phyloP scores from a whole-genome alignment of 2,797 vertebrate species.

The Betta splendens region DNA sequence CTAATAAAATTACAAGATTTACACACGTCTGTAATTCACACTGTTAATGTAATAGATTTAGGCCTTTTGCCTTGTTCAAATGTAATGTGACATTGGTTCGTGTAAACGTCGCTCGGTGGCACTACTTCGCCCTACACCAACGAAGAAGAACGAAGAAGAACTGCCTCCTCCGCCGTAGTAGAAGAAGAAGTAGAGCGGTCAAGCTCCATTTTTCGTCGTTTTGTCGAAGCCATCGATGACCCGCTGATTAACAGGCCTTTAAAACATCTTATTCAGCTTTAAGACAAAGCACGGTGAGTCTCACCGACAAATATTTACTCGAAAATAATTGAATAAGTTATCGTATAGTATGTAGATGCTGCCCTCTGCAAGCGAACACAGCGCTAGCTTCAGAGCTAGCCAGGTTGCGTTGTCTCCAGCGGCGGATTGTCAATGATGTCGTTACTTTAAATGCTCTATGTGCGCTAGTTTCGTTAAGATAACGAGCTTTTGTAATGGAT shows the following conservation, averaged over 20 bases:
- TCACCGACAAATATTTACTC: rapidly evolving
- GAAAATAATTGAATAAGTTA: rapidly evolving
- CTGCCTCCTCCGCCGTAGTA: slow-evolving; percentile 6
- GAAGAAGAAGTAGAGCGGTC: slow-evolving; percentile 5
- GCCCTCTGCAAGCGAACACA: background rate
- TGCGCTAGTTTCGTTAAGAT: rapidly evolving
- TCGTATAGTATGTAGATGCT: background rate
- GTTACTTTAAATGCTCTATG: background rate
- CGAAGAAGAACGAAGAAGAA: slow-evolving; percentile 13
- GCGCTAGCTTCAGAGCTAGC: slow-evolving; percentile 16
- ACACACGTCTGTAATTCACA: too few relatives aligned
- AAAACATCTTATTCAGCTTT: background rate
- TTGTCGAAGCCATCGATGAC: slow-evolving; percentile 4
- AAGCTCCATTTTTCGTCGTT: slow-evolving; percentile 51
- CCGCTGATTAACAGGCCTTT: background rate
- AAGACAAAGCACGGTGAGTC: slow-evolving; percentile 34
- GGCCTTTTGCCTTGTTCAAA: too few relatives aligned
- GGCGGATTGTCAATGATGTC: slow-evolving; percentile 8
- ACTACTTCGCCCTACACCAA: background rate
- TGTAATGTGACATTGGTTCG: too few relatives aligned
- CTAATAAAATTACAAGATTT: too few relatives aligned
- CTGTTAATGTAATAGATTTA: too few relatives aligned
- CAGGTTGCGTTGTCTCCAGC: slow-evolving; percentile 21
- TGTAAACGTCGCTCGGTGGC: slow-evolving; percentile 14
- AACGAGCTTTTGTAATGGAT: rapidly evolving